Percentiles rank a stretch among this genome's conserved stretches.
Conservation (phyloP, 2,888 invertebrate genomes). For the Anagyrus pseudococci region DNA sequence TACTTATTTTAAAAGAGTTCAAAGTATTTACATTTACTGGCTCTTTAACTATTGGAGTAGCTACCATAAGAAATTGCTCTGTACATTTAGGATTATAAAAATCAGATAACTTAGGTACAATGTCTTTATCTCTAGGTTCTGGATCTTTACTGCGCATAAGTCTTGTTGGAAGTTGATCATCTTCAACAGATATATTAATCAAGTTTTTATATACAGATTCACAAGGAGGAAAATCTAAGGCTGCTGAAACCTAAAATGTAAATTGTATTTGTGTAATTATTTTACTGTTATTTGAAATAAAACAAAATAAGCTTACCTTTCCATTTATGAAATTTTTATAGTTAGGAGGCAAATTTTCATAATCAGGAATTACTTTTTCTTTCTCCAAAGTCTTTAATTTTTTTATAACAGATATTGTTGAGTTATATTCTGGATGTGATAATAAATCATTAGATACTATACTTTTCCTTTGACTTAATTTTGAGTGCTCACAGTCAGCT, state of each 20-base stretch:
- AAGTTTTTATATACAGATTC: constrained; percentile 54
- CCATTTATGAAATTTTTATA: constrained; percentile 47
- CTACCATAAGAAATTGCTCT: constrained; percentile 47
- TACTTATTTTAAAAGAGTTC: constrained; percentile 51
- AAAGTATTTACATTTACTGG: constrained; percentile 46
- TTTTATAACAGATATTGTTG: constrained; percentile 50
- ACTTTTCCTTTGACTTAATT: constrained; percentile 6
- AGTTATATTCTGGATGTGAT: constrained; percentile 53
- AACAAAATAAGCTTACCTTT: constrained; percentile 47
- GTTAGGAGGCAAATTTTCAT: constrained; percentile 46
- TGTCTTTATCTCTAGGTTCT: constrained; percentile 51
- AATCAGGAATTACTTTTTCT: constrained; percentile 44
- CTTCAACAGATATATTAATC: constrained; percentile 51
- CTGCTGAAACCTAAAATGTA: constrained; percentile 48
- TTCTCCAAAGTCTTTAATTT: constrained; percentile 47
- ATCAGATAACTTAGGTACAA: constrained; percentile 49
- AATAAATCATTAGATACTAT: constrained; percentile 40
- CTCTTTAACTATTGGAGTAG: constrained; percentile 41
- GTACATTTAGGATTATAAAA: constrained; percentile 50
- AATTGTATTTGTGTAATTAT: constrained; percentile 8
- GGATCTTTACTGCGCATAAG: constrained; percentile 54
- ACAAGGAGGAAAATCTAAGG: constrained; percentile 50
- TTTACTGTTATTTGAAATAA: constrained; percentile 14
- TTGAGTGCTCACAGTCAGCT: background rate
- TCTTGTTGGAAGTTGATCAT: constrained; percentile 49